Percentiles rank a stretch among this genome's conserved stretches.
phyloP scores from a whole-genome alignment of 2,113 vertebrate species.

The Sisor rabdophorus region DNA sequence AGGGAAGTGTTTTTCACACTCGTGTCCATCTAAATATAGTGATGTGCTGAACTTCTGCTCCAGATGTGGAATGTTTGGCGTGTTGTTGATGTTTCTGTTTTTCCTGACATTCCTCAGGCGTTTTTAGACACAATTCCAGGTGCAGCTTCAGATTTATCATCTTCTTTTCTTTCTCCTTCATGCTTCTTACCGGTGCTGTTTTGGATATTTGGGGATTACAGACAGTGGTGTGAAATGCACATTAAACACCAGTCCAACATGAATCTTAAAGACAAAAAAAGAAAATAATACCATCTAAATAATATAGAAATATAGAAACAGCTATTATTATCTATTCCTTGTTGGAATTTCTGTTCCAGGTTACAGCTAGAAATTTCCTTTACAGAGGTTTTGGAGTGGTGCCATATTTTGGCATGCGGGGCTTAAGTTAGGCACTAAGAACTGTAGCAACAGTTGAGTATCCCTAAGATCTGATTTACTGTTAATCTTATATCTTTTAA shows the following conservation, averaged over 20 bases:
- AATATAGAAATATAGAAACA: no score
- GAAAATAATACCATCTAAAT: no score
- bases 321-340: neutral
- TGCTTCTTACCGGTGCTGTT: constrained; percentile 17
- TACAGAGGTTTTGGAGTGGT: neutral
- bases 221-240: neutral
- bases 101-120: constrained; percentile 65
- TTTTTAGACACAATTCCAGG: constrained; percentile 61
- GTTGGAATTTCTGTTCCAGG: neutral
- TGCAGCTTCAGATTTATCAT: constrained; percentile 49
- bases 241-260: no score
- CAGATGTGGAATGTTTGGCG: constrained; percentile 71
- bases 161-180: neutral
- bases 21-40: constrained; percentile 48
- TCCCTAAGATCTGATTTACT: neutral
- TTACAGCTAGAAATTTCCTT: no score
- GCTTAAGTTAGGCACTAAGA: neutral
- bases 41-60: constrained; percentile 56
- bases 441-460: neutral
- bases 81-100: constrained; percentile 66
- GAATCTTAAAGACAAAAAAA: no score
- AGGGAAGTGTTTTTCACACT: constrained; percentile 9
- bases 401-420: neutral
- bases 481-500: no score
- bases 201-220: neutral